A percentile compares a stretch with the other conserved stretches of the same genome.
phyloP scores from a whole-genome alignment of 2,888 invertebrate species.

The Callyntrura sp. region DNA sequence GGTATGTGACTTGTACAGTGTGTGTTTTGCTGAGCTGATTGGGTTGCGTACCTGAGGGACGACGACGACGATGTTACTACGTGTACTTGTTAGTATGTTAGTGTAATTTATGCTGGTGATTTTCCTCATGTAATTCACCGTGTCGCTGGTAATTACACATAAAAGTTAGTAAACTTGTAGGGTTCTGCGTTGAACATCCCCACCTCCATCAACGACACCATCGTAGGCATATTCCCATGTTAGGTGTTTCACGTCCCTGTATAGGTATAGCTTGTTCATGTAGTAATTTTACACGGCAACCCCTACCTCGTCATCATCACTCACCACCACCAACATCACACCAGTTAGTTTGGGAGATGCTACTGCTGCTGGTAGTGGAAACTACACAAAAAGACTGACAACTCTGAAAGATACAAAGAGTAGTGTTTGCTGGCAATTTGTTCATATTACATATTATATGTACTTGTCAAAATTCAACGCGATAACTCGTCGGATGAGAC shows the following conservation, averaged over 20 bases:
- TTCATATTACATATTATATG: background rate
- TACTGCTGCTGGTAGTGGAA: background rate
- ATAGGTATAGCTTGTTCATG: background rate
- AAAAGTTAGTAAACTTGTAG: conserved; percentile 23
- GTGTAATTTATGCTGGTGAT: background rate
- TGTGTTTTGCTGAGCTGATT: too few relatives aligned
- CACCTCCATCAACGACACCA: conserved; percentile 1
- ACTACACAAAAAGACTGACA: background rate
- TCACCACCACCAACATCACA: too few relatives aligned
- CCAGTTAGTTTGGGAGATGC: background rate
- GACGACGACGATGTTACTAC: conserved; percentile 50
- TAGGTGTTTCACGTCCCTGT: conserved; percentile 17
- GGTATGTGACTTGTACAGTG: too few relatives aligned
- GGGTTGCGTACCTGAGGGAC: background rate
- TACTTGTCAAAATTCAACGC: too few relatives aligned
- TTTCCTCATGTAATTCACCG: conserved; percentile 37
- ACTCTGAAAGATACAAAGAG: background rate
- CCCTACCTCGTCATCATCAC: too few relatives aligned
- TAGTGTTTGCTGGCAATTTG: background rate
- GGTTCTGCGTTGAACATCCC: background rate
- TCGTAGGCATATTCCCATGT: too few relatives aligned
- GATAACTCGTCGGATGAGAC: too few relatives aligned
- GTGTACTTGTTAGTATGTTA: too few relatives aligned
- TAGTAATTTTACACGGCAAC: conserved; percentile 33
- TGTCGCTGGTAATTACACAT: conserved; percentile 45